phyloP scores from a whole-genome alignment of 2,888 invertebrate species.

The Tridacna gigas region DNA sequence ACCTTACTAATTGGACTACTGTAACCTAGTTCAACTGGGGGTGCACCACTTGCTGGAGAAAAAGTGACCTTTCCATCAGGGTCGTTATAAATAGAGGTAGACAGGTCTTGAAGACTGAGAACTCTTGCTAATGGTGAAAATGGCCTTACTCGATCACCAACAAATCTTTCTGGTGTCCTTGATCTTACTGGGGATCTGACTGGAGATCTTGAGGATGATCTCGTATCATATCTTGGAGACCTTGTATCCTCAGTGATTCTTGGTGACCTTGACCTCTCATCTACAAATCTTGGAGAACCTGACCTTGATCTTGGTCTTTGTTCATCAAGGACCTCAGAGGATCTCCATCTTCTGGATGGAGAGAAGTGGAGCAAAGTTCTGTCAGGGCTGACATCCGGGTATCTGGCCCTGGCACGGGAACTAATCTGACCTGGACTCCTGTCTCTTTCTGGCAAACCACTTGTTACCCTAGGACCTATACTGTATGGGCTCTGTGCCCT shows the following conservation, averaged over 20 bases:
- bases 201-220: conserved; percentile 61
- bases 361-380: conserved; percentile 47
- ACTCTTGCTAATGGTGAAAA: conserved; percentile 61
- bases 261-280: conserved; percentile 61
- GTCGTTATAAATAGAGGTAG: conserved; percentile 67
- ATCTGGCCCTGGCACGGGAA: conserved; percentile 59
- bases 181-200: conserved; percentile 62
- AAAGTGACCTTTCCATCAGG: conserved; percentile 68
- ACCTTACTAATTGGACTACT: conserved; percentile 77
- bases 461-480: conserved; percentile 51
- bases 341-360: conserved; percentile 41
- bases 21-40: conserved; percentile 73
- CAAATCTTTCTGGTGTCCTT: conserved; percentile 63
- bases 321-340: conserved; percentile 41
- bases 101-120: conserved; percentile 69
- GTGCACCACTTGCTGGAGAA: conserved; percentile 68
- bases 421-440: conserved; percentile 61
- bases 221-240: conserved; percentile 58
- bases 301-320: conserved; percentile 39
- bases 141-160: conserved; percentile 57
- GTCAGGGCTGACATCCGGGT: conserved; percentile 51
- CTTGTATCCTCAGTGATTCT: conserved; percentile 42
- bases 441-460: conserved; percentile 58
- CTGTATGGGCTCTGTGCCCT: conserved; percentile 58
- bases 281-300: conserved; percentile 57